Base-by-base conservation (phyloP, 2,113 vertebrate species). In the Maylandia zebra region DNA sequence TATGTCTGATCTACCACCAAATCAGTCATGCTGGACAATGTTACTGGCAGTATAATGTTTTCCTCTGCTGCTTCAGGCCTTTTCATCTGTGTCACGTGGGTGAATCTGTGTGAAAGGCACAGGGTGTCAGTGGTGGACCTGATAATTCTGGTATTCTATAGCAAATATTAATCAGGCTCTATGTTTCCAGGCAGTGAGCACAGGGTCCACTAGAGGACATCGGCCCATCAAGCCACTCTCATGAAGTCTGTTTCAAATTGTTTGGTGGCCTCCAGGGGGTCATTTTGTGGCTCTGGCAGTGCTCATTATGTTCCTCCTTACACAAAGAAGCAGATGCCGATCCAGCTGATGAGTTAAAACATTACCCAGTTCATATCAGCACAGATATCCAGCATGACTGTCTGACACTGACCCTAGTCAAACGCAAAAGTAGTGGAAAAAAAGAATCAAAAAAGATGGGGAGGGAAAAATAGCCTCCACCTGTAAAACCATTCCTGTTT, bases 401-500 rank as follows among this genome's bases (percentile, higher is more conserved):
- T 64, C 16, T 66, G 61, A 66, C 6, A 36, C 61, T 66, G 61
- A 66, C 32, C 1, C 32, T n/a, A 66, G 32, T 17, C 17, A 38
- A 66, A 66, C 0, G 17, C 61, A 38, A 66, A 66, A 66, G 32
- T 66, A 66, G 32, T 36, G 61, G 14, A 8, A 66, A n/a, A 12
- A 66, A 66, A 36, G 6, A 36, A 32, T 36, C 10, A n/a, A 36
- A 36, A 64, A 66, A 36, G 61, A n/a, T 36, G 17, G 10, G 0
- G 32, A 36, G 61, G 61, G 32, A 0, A 66, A 66, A 38, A 66
- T 0, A 0, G 61, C 61, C 32, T 66, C 61, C 32, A 66, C 61
- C 32, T 66, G 61, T 66, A 66, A 66, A 66, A 12, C 10, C 32
- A 66, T 66, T 36, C 10, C 57, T 34, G 61, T 38, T 66, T 12